Percentiles rank a stretch among this genome's conserved stretches.
Conservation (phyloP, 2,888 invertebrate genomes). For the Archaeoteleia sp. region DNA sequence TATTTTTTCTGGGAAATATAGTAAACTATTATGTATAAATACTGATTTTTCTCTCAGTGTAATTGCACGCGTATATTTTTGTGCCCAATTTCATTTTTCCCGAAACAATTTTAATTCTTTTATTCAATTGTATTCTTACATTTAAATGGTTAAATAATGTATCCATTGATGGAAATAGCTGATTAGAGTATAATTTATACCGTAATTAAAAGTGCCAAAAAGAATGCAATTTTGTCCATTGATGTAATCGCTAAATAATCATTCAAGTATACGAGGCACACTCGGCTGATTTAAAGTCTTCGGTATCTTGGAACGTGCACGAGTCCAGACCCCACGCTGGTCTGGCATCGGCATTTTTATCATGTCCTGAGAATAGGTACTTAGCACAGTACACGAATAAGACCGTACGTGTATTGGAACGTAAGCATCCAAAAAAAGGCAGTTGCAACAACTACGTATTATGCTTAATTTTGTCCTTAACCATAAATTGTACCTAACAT, state of each 20-base stretch:
- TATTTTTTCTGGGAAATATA: too few species aligned
- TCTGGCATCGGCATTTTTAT: constrained; percentile 63
- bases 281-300: constrained; percentile 58
- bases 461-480: constrained; percentile 49
- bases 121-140: too few species aligned
- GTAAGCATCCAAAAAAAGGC: constrained; percentile 15
- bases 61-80: too few species aligned
- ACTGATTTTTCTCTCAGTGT: too few species aligned
- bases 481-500: constrained; percentile 32
- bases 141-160: too few species aligned
- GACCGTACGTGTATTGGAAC: constrained; percentile 2
- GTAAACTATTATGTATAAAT: too few species aligned
- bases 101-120: too few species aligned
- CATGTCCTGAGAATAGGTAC: constrained; percentile 58
- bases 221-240: neutral
- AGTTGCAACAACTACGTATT: constrained; percentile 21
- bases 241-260: constrained; percentile 45
- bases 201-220: constrained; percentile 11
- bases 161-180: too few species aligned
- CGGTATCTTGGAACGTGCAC: constrained; percentile 62
- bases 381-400: constrained; percentile 52
- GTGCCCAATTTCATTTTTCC: too few species aligned
- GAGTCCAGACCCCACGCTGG: constrained; percentile 65
- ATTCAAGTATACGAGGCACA: constrained; percentile 54
- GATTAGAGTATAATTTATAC: too few species aligned